A percentile compares a stretch with the other conserved stretches of the same genome.
These are phyloP conservation scores for Papilio polyxenes DNA, from an alignment of 1,140 invertebrate species.

Conservation along the genomic window DNA sequence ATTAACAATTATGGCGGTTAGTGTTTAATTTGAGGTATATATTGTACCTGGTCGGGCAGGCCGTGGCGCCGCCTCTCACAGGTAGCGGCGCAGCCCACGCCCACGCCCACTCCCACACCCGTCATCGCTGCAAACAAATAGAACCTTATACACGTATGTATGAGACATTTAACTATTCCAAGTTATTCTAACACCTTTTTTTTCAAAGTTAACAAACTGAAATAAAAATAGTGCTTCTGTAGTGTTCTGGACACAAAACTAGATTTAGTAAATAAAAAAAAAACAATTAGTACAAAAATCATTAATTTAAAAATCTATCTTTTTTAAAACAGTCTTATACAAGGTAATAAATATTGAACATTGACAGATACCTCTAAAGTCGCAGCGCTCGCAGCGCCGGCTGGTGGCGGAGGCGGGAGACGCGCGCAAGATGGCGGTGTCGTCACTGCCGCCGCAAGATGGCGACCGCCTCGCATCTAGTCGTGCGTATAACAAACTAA, in stretches of 20 bases:
- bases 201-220: too few relatives aligned
- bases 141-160: not conserved
- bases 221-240: too few relatives aligned
- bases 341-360: too few relatives aligned
- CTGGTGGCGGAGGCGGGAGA: slow-evolving; percentile 48
- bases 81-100: slow-evolving; percentile 64
- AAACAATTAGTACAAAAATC: too few relatives aligned
- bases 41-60: slow-evolving; percentile 60
- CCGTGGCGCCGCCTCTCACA: slow-evolving; percentile 63
- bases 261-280: too few relatives aligned
- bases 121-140: slow-evolving; percentile 63
- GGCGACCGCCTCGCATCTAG: slow-evolving; percentile 54
- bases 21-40: too few relatives aligned
- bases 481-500: slow-evolving; percentile 33
- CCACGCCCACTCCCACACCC: slow-evolving; percentile 63
- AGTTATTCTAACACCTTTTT: too few relatives aligned
- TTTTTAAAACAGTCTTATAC: too few relatives aligned
- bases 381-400: slow-evolving; percentile 47
- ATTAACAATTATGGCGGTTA: too few relatives aligned
- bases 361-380: slow-evolving; percentile 26
- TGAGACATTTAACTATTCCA: not conserved
- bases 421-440: slow-evolving; percentile 54
- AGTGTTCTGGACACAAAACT: too few relatives aligned
- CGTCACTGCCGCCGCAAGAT: slow-evolving; percentile 55
- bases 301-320: too few relatives aligned